Evolutionary conservation across 2,113 vertebrate genomes (phyloP).

Genomic region (Aldabrachelys gigantea): DNA sequence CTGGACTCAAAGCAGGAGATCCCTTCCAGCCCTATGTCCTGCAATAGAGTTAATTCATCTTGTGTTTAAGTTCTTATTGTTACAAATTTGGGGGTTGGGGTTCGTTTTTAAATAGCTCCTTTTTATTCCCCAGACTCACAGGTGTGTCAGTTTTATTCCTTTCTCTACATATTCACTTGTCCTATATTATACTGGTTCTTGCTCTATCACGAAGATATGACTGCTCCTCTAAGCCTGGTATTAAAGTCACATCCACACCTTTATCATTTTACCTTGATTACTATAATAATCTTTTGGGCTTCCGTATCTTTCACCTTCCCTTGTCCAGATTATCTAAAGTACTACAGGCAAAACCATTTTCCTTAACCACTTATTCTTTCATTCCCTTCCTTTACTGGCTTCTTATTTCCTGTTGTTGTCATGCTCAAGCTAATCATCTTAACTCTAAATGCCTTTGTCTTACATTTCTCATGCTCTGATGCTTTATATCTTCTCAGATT

Average conservation of each 20-base stretch:
- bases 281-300: not conserved
- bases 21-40: too few relatives aligned
- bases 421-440: not conserved
- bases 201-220: not conserved
- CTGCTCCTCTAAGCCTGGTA: not conserved
- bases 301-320: not conserved
- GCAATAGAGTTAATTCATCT: too few relatives aligned
- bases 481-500: slow-evolving; percentile 32
- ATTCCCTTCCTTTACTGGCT: not conserved
- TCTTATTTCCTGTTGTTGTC: not conserved
- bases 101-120: not conserved
- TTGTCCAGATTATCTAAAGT: not conserved
- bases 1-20: too few relatives aligned
- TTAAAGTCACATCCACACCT: not conserved
- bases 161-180: not conserved
- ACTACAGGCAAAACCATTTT: not conserved
- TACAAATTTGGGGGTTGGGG: not conserved
- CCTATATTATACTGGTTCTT: not conserved
- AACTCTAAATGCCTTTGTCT: not conserved
- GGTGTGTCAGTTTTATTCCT: not conserved
- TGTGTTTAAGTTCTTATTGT: not conserved
- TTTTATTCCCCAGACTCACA: not conserved
- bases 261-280: not conserved
- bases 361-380: not conserved
- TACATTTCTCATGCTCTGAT: not conserved